A percentile compares a stretch with the other conserved stretches of the same genome.
phyloP scores from a whole-genome alignment of 2,113 vertebrate species.

The Crotalus helleri region DNA sequence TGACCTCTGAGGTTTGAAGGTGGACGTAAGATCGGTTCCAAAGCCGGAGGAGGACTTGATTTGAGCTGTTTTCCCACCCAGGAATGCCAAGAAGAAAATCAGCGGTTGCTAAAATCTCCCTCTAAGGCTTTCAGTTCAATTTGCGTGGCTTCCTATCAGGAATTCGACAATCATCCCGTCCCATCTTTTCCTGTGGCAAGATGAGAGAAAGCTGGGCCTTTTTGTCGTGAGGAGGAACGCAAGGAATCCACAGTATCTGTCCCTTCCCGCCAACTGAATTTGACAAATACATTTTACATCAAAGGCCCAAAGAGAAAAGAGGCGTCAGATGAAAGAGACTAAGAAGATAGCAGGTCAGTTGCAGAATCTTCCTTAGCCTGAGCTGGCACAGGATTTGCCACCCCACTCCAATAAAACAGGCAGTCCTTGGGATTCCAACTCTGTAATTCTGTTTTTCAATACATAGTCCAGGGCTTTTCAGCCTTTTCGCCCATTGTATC shows the following conservation, averaged over 20 bases:
- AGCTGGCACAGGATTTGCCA: background rate
- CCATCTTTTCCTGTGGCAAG: rapidly evolving
- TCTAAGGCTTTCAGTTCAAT: rapidly evolving
- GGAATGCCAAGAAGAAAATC: background rate
- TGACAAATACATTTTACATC: slow-evolving; percentile 1
- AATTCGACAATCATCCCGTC: rapidly evolving
- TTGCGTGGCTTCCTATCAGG: background rate
- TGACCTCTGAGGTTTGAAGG: background rate
- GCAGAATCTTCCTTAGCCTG: background rate
- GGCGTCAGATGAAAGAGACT: background rate
- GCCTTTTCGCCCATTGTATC: no score
- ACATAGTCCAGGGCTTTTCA: no score
- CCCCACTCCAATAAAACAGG: background rate
- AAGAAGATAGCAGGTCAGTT: background rate
- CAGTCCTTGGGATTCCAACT: background rate
- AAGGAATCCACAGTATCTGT: background rate
- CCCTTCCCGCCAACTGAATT: background rate
- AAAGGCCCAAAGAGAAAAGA: background rate
- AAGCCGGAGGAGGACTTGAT: background rate
- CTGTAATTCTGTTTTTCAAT: no score
- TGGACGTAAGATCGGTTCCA: background rate
- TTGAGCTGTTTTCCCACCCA: background rate
- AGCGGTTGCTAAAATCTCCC: background rate
- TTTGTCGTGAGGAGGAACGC: background rate
- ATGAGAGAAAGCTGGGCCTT: background rate